These are phyloP conservation scores for Pollicipes pollicipes DNA, from an alignment of 1,140 invertebrate species.

Conservation along the genomic window DNA sequence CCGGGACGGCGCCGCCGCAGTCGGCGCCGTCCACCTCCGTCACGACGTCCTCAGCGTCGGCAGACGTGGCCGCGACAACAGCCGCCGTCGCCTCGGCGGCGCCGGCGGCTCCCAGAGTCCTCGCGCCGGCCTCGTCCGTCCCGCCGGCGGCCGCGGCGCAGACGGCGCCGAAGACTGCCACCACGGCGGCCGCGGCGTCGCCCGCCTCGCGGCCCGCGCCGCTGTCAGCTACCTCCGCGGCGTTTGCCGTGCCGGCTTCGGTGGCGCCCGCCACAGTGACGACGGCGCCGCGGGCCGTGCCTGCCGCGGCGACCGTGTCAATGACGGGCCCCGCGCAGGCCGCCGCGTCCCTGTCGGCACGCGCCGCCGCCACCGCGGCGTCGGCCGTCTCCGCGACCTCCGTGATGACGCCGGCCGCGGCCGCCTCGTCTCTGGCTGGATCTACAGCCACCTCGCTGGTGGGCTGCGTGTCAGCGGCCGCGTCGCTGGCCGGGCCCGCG, in stretches of 20 bases:
- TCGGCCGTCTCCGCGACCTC: background rate
- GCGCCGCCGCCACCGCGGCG: background rate
- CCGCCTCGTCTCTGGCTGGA: background rate
- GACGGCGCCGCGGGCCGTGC: too few species aligned
- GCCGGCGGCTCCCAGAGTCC: constrained; percentile 7
- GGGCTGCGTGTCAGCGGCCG: background rate
- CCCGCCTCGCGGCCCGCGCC: too few species aligned
- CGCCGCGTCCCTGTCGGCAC: background rate
- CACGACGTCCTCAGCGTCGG: background rate
- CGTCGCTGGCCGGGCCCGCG: background rate
- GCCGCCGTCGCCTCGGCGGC: background rate
- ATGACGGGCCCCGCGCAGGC: too few species aligned
- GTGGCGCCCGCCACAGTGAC: too few species aligned
- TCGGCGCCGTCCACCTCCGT: background rate
- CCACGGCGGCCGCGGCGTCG: too few species aligned
- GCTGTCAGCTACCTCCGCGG: too few species aligned
- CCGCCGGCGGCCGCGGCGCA: constrained; percentile 10
- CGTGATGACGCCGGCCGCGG: too few species aligned
- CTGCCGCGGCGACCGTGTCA: too few species aligned
- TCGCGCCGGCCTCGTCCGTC: constrained; percentile 10
- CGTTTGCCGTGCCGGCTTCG: background rate
- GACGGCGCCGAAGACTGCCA: constrained; percentile 6
- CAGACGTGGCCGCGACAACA: background rate
- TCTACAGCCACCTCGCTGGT: background rate
- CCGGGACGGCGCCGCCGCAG: too few species aligned